Percentiles rank a stretch among this genome's conserved stretches.
These are phyloP conservation scores for Drosophila basisetae DNA, from an alignment of 2,888 invertebrate species.

Conservation along the genomic window DNA sequence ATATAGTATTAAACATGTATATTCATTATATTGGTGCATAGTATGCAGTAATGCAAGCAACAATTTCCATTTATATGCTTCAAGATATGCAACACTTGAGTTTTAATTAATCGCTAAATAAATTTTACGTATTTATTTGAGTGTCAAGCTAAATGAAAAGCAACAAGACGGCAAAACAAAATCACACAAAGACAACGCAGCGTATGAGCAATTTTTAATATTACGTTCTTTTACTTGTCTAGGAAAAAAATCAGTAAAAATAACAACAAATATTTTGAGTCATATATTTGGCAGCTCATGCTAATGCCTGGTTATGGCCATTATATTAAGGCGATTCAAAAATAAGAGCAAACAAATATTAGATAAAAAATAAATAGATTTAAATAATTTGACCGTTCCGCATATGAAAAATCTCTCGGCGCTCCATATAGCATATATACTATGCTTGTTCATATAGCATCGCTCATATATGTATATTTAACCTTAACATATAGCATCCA, in stretches of 20 bases:
- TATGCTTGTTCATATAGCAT: constrained; percentile 39
- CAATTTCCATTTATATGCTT: constrained; percentile 22
- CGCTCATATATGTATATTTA: constrained; percentile 63
- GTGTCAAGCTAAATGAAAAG: constrained; percentile 58
- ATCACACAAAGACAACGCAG: constrained; percentile 60
- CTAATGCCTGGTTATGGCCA: constrained; percentile 25
- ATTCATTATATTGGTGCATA: constrained; percentile 26
- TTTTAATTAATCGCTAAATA: constrained; percentile 35
- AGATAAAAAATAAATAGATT: constrained; percentile 39
- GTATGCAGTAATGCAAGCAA: constrained; percentile 33
- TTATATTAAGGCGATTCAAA: constrained; percentile 28
- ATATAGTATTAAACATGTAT: constrained; percentile 22
- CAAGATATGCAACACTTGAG: constrained; percentile 47
- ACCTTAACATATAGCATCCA: constrained; percentile 80
- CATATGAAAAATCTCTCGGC: constrained; percentile 58
- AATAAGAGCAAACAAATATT: constrained; percentile 4
- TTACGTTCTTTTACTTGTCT: constrained; percentile 22
- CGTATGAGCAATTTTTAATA: constrained; percentile 64
- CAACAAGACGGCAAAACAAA: constrained; percentile 38
- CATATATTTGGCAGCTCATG: constrained; percentile 35
- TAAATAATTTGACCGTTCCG: constrained; percentile 44
- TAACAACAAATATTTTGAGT: constrained; percentile 56
- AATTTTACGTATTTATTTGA: constrained; percentile 26
- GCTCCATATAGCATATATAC: constrained; percentile 45
- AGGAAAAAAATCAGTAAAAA: constrained; percentile 3